Evolutionary conservation across 2,888 invertebrate species (phyloP).

Genomic region (Drosophila sordidula): DNA sequence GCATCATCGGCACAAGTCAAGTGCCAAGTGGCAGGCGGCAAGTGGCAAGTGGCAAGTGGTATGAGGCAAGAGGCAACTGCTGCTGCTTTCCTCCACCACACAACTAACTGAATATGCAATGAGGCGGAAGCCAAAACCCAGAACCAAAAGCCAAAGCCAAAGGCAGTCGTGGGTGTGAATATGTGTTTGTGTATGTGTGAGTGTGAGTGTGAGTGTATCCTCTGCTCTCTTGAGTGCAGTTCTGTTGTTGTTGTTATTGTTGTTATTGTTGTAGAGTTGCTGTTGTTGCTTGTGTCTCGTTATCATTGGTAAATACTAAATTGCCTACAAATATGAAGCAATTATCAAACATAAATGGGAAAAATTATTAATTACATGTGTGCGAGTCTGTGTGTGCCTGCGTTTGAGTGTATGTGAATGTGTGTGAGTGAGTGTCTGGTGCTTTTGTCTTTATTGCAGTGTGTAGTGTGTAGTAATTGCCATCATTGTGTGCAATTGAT

Average conservation of each 20-base stretch:
- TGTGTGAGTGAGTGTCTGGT: slow-evolving; percentile 2
- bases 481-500: slow-evolving; percentile 77
- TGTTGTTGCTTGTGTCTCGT: slow-evolving; percentile 47
- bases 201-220: neutral
- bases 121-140: slow-evolving; percentile 55
- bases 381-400: neutral
- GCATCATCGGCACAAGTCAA: slow-evolving; percentile 44
- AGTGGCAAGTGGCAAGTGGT: slow-evolving; percentile 26
- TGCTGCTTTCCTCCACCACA: slow-evolving; percentile 14
- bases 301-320: slow-evolving; percentile 74
- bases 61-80: slow-evolving; percentile 5
- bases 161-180: slow-evolving; percentile 4
- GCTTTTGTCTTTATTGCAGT: slow-evolving; percentile 9
- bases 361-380: slow-evolving; percentile 72
- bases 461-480: slow-evolving; percentile 63
- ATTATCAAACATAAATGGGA: slow-evolving; percentile 73
- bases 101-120: slow-evolving; percentile 78
- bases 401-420: slow-evolving; percentile 7
- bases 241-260: slow-evolving; percentile 9
- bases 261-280: slow-evolving; percentile 7
- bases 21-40: slow-evolving; percentile 32
- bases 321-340: slow-evolving; percentile 76
- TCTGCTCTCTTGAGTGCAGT: slow-evolving; percentile 45
- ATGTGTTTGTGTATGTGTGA: neutral
- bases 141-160: slow-evolving; percentile 24